Evolutionary conservation across 2,888 invertebrate genomes (phyloP).

Genomic region (Microplitis deprimator): DNA sequence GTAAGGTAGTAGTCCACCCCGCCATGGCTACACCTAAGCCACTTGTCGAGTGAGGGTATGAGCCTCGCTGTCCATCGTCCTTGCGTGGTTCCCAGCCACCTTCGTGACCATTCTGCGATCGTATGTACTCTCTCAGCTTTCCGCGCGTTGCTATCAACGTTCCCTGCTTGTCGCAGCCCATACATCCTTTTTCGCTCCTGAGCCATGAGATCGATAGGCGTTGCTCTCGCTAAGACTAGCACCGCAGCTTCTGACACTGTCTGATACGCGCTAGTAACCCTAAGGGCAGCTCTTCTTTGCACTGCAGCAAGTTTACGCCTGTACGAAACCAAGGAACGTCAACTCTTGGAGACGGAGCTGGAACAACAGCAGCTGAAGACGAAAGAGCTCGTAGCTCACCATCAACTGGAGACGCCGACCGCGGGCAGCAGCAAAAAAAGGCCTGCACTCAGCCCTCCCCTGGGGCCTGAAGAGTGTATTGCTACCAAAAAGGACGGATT

Average conservation of each 20-base stretch:
- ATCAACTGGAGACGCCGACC: too few species aligned
- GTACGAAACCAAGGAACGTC: too few species aligned
- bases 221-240: background rate
- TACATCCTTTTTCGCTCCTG: background rate
- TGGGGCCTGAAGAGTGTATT: too few species aligned
- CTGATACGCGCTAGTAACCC: constrained; percentile 30
- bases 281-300: constrained; percentile 49
- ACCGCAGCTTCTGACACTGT: background rate
- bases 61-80: constrained; percentile 31
- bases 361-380: too few species aligned
- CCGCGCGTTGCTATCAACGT: constrained; percentile 28
- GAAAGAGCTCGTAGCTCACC: too few species aligned
- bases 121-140: too few species aligned
- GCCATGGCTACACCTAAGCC: constrained; percentile 30
- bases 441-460: too few species aligned
- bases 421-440: too few species aligned
- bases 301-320: constrained; percentile 46
- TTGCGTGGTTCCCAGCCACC: too few species aligned
- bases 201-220: background rate
- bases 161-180: background rate
- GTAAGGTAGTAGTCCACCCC: constrained; percentile 48
- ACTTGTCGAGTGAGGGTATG: constrained; percentile 28
- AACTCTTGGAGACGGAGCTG: too few species aligned
- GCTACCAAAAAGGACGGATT: too few species aligned
- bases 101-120: too few species aligned